Base-by-base conservation (phyloP, 2,797 vertebrate genomes). In the Tangara arthus region DNA sequence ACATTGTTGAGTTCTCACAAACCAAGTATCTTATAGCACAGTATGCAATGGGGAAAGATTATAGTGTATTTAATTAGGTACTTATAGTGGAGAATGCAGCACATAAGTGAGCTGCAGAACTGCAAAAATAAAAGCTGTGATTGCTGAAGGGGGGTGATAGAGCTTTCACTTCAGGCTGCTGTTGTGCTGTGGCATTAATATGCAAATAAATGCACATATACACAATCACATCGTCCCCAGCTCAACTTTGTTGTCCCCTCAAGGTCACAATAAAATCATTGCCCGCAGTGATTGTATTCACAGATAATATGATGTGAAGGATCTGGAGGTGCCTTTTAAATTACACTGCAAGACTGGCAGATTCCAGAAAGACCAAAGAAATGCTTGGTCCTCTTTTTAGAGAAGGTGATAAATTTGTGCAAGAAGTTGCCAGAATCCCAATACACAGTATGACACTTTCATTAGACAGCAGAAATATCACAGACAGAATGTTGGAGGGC, bases 211-310 rank as follows among this genome's bases (percentile, higher is more conserved):
- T 83, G 53, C 65, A 90, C 13, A 50, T 55, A 39, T 34, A 64
- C 22, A 87, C 49, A 83, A 44, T 81, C 34, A 61, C 26, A 42
- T 81, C 0, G 2, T 93, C 92, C 86, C 41, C 49, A 57, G 57
- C 8, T 91, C 42, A 94, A 88, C 86, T 86, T 82, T 75, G 28
- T 81, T 85, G 50, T 81, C 24, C 53, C 50, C 8, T 81, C 86
- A 88, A 91, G 80, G 83, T 94, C 83, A 65, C 46, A 68, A 47
- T 81, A 61, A 92, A 91, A 75, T 81, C 35, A 35, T 78, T 93
- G 44, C 64, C 61, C 20, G 5, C 11, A 32, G 22, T 90, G 50
- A 64, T 42, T 84, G 81, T 83, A 66, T 85, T 94, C 13, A 32
- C 42, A 27, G 34, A 15, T 75, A 41, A 64, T 84, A 63, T 15